Evolutionary conservation across 2,113 vertebrate species (phyloP).

Genomic region (Ifrita kowaldi): DNA sequence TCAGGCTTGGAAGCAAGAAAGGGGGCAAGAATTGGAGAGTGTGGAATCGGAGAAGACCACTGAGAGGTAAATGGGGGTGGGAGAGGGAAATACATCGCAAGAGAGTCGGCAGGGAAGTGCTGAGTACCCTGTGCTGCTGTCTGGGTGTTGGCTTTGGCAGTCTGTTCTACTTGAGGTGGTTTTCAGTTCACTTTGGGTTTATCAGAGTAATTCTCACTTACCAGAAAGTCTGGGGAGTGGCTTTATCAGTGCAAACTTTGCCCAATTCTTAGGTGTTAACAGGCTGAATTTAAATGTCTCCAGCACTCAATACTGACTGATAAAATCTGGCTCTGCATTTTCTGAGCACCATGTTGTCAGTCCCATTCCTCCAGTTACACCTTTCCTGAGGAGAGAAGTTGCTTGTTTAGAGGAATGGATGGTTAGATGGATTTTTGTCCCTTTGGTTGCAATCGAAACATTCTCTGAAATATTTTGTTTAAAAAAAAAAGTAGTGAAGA

Average conservation of each 20-base stretch:
- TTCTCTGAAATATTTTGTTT: neutral
- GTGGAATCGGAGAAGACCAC: constrained; percentile 70
- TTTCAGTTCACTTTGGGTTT: neutral
- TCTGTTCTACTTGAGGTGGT: neutral
- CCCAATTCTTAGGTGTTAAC: neutral
- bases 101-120: neutral
- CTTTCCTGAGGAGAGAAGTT: neutral
- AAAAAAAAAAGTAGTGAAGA: neutral
- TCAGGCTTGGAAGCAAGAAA: constrained; percentile 83
- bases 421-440: neutral
- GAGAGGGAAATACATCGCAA: accelerated
- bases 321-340: neutral
- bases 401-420: accelerated
- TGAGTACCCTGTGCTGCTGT: accelerated
- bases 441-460: neutral
- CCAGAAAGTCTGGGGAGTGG: neutral
- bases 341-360: neutral
- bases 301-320: neutral
- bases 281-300: neutral
- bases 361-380: neutral
- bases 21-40: constrained; percentile 71
- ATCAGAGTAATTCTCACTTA: neutral
- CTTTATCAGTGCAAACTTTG: neutral
- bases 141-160: neutral
- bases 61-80: constrained; percentile 66